These are phyloP conservation scores for Mixornis gularis DNA, from an alignment of 2,113 vertebrate genomes.

Conservation along the genomic window DNA sequence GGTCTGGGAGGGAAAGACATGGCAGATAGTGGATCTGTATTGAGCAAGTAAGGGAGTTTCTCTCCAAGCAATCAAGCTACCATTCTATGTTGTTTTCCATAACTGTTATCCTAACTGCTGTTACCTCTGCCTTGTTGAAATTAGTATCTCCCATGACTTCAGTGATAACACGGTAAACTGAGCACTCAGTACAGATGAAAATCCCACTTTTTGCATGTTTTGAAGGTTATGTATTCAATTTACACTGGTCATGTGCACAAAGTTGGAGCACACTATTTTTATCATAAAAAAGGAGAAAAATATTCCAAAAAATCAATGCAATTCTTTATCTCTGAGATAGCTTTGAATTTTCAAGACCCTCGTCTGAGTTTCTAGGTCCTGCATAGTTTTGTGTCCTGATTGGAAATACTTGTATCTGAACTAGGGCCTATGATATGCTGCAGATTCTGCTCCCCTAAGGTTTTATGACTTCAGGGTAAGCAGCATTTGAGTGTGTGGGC, in stretches of 20 bases:
- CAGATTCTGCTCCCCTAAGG: neutral
- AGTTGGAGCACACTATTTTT: neutral
- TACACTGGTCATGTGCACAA: neutral
- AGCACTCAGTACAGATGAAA: neutral
- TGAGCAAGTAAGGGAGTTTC: neutral
- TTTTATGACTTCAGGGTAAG: neutral
- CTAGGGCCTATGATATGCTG: neutral
- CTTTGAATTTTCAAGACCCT: neutral
- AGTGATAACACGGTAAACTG: neutral
- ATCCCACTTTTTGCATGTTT: neutral
- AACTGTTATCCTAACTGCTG: neutral
- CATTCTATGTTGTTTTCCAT: neutral
- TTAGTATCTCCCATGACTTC: neutral
- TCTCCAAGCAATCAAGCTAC: neutral
- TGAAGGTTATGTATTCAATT: neutral
- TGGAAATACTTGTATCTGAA: neutral
- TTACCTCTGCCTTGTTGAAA: neutral
- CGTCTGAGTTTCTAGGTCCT: neutral
- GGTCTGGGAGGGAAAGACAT: neutral
- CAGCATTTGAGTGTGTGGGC: neutral
- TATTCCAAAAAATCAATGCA: neutral
- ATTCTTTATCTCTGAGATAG: neutral
- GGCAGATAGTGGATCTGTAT: neutral
- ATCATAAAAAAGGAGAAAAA: neutral
- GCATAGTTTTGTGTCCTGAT: neutral